Evolutionary conservation across 92 coral and sea anemone genomes (phyloP), one percentile per base, ranked within the genome.

Genomic region (Porites cylindrica): DNA sequence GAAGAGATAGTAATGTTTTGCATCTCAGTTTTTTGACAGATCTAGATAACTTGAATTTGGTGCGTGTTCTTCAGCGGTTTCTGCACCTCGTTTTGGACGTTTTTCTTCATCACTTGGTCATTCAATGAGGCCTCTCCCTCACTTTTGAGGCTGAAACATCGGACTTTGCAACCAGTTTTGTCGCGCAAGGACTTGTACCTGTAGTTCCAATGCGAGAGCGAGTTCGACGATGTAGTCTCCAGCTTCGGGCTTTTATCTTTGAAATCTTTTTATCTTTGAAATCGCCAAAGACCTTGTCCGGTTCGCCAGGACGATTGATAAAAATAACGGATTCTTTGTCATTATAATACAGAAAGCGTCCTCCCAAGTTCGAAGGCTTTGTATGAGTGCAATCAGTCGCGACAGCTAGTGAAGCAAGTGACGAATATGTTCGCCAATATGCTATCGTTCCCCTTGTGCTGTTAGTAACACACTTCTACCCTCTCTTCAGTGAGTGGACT

Each of bases 91-190:
- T 9, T 61, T 1, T 62, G 73, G 72, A 54, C 59, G 52, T 62
- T 62, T 21, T 79, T 10, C 43, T 4, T 66, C 58, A 79, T 16
- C 13, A 63, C 47, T 6, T 79, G 2, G 66, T 38, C 67, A 43
- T 81, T 81, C 11, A 67, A 51, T 13, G 12, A 51, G 1, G 71
- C 78, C 8, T n/a, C 23, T 1, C 82, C 70, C 13, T 58, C 20
- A n/a, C 43, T 29, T 68, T 77, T 77, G 3, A 77, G 82, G 82
- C 59, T 29, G 73, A 79, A 79, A 8, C 83, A 72, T 6, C 72
- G 65, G 7, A 79, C 83, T 70, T 79, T 79, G 70, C 83, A 79
- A 10, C 47, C 1, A 17, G 16, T 32, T 52, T 78, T 78, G 29
- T 32, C 71, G 8, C 2, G 12, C 6, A 32, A 53, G 71, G 83